These are phyloP conservation scores for Euplexia lucipara DNA, from an alignment of 2,888 invertebrate species.

Conservation along the genomic window DNA sequence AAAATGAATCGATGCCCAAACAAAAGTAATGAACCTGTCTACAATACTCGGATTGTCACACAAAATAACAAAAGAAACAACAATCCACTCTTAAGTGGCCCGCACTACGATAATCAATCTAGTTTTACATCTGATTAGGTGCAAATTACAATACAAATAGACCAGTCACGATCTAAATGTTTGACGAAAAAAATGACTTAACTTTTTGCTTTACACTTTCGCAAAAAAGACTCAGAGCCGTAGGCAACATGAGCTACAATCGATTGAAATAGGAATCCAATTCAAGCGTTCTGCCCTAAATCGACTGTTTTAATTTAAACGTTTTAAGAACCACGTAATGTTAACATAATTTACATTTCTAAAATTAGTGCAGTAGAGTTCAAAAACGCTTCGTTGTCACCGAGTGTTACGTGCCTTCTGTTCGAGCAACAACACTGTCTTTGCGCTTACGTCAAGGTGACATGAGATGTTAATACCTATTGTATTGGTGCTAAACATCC, in stretches of 20 bases:
- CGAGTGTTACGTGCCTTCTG: slow-evolving; percentile 66
- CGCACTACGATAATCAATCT: slow-evolving; percentile 87
- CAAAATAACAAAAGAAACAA: slow-evolving; percentile 79
- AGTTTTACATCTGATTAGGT: slow-evolving; percentile 89
- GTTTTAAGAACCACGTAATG: slow-evolving; percentile 61
- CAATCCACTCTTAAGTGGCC: slow-evolving; percentile 76
- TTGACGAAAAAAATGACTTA: slow-evolving; percentile 57
- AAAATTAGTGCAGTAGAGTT: slow-evolving; percentile 68
- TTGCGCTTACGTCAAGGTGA: slow-evolving; percentile 89
- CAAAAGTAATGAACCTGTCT: slow-evolving; percentile 69
- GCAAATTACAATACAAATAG: slow-evolving; percentile 90
- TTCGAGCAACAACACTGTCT: slow-evolving; percentile 75
- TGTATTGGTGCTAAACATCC: slow-evolving; percentile 88
- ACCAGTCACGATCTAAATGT: slow-evolving; percentile 82
- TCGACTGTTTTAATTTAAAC: slow-evolving; percentile 65
- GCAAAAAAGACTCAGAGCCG: slow-evolving; percentile 52
- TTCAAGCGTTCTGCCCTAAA: slow-evolving; percentile 54
- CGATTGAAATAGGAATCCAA: slow-evolving; percentile 26
- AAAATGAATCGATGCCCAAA: slow-evolving; percentile 66
- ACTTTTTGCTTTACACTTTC: slow-evolving; percentile 26
- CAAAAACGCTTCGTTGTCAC: slow-evolving; percentile 55
- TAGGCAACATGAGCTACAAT: slow-evolving; percentile 44
- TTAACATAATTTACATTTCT: slow-evolving; percentile 70
- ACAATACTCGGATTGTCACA: slow-evolving; percentile 79
- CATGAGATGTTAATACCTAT: slow-evolving; percentile 88